Evolutionary conservation across 2,888 invertebrate species (phyloP).

Genomic region (Ptilodon capucinus): DNA sequence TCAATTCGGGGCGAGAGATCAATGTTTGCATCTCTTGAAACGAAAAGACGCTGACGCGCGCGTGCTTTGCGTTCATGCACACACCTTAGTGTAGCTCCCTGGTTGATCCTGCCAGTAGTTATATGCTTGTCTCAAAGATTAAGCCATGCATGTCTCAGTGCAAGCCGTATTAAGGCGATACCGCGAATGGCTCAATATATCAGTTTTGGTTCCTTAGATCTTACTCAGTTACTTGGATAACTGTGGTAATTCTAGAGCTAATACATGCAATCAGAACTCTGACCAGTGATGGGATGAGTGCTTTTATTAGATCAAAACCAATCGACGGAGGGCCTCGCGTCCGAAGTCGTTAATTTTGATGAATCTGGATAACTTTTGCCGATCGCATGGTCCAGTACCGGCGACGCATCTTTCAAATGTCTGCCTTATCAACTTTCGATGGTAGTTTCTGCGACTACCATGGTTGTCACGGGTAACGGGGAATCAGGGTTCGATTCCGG

Average conservation of each 20-base stretch:
- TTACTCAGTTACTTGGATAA: slow-evolving; percentile 69
- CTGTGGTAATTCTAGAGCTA: slow-evolving; percentile 82
- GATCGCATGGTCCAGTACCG: slow-evolving; percentile 68
- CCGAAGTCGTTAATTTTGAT: slow-evolving; percentile 65
- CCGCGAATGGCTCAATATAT: slow-evolving; percentile 84
- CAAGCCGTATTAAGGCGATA: slow-evolving; percentile 81
- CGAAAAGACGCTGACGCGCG: too few species aligned
- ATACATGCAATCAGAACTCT: slow-evolving; percentile 77
- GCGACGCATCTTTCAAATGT: slow-evolving; percentile 85
- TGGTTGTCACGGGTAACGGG: slow-evolving; percentile 88
- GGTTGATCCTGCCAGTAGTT: slow-evolving; percentile 84
- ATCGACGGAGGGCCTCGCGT: slow-evolving; percentile 62
- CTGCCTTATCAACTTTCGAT: slow-evolving; percentile 87
- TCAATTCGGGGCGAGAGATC: too few species aligned
- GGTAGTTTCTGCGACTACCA: slow-evolving; percentile 86
- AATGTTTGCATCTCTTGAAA: too few species aligned
- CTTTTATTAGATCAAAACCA: slow-evolving; percentile 61
- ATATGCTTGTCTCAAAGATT: slow-evolving; percentile 85
- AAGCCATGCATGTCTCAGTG: slow-evolving; percentile 84
- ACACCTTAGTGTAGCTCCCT: slow-evolving; percentile 44
- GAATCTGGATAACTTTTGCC: slow-evolving; percentile 68
- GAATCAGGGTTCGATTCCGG: slow-evolving; percentile 89
- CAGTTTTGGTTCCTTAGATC: slow-evolving; percentile 76
- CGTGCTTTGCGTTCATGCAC: neutral
- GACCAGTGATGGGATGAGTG: slow-evolving; percentile 72